Conservation (phyloP, 2,888 invertebrate genomes). For the Perizoma affinitatum region DNA sequence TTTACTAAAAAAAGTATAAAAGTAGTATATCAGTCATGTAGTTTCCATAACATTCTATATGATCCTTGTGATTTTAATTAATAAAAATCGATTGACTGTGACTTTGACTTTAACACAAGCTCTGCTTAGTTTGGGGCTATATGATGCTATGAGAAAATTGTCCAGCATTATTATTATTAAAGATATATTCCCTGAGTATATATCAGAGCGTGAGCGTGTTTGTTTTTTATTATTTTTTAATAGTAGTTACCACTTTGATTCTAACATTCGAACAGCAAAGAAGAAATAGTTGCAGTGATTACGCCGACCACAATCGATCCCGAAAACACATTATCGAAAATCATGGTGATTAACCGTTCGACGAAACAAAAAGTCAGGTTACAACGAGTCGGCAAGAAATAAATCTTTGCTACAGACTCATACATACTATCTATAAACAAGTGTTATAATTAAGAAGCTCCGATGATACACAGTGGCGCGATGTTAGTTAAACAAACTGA, state of each 20-base stretch:
- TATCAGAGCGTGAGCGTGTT: too few relatives aligned
- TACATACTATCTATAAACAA: constrained; percentile 73
- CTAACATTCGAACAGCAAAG: constrained; percentile 21
- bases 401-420: constrained; percentile 73
- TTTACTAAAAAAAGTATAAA: too few relatives aligned
- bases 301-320: constrained; percentile 53
- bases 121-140: too few relatives aligned
- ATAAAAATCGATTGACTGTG: too few relatives aligned
- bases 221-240: too few relatives aligned
- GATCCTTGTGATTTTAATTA: too few relatives aligned
- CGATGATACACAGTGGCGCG: constrained; percentile 52
- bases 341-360: constrained; percentile 77
- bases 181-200: too few relatives aligned
- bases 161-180: too few relatives aligned
- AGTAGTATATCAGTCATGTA: too few relatives aligned
- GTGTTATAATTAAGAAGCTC: constrained; percentile 77
- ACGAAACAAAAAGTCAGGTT: constrained; percentile 73
- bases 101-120: too few relatives aligned
- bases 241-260: not conserved
- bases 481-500: constrained; percentile 26
- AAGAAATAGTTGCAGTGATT: constrained; percentile 49
- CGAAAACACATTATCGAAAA: constrained; percentile 72
- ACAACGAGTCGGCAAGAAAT: constrained; percentile 74
- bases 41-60: too few relatives aligned
- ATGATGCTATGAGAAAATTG: too few relatives aligned